phyloP scores from a whole-genome alignment of 2,113 vertebrate species.

The Mystacornis crossleyi region DNA sequence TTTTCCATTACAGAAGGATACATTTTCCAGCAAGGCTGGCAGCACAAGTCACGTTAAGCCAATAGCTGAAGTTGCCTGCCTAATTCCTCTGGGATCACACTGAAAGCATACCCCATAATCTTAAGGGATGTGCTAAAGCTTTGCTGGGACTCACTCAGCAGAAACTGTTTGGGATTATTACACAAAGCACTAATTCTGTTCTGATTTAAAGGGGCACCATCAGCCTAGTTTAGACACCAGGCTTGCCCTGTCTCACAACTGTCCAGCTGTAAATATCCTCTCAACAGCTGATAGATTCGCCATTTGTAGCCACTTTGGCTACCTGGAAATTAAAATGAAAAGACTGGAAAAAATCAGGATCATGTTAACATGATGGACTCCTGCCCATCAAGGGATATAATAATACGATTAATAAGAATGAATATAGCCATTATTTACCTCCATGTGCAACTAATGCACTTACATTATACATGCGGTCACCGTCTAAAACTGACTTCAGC shows the following conservation, averaged over 20 bases:
- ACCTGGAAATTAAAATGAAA: neutral
- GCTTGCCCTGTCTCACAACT: neutral
- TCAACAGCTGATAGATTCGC: neutral
- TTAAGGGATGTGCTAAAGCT: constrained; percentile 67
- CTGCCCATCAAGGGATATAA: neutral
- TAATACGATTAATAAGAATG: neutral
- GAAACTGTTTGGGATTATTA: constrained; percentile 60
- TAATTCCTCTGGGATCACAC: constrained; percentile 63
- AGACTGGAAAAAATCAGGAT: neutral
- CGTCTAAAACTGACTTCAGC: neutral
- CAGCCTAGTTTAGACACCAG: neutral
- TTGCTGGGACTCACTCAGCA: constrained; percentile 69
- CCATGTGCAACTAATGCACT: neutral
- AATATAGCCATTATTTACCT: neutral
- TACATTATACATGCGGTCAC: neutral
- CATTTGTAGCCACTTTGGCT: neutral
- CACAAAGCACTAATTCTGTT: constrained; percentile 51
- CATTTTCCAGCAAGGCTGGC: constrained; percentile 23
- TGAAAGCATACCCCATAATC: constrained; percentile 61
- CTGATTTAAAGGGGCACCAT: constrained; percentile 46
- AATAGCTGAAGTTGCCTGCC: constrained; percentile 49
- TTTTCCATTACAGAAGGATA: constrained; percentile 44
- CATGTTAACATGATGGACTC: neutral
- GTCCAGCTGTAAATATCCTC: neutral
- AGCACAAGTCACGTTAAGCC: constrained; percentile 56